A percentile compares a stretch with the other conserved stretches of the same genome.
Evolutionary conservation across 2,113 vertebrate species (phyloP).

Genomic region (Plecturocebus donacophilus): DNA sequence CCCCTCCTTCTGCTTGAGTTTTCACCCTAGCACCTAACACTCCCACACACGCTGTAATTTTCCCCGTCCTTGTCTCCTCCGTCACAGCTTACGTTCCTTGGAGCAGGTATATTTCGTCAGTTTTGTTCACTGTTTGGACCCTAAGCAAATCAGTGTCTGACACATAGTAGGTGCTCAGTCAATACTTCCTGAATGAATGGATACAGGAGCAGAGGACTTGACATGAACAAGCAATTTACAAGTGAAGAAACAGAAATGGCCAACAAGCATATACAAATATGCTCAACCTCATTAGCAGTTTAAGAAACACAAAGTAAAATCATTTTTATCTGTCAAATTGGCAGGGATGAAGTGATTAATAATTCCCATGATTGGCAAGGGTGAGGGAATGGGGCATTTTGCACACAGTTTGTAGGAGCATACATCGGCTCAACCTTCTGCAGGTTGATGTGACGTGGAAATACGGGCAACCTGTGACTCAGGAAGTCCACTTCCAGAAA

Average conservation of each 20-base stretch:
- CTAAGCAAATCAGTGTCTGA: background rate
- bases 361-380: background rate
- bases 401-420: accelerated
- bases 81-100: background rate
- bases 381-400: background rate
- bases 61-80: background rate
- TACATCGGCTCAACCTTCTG: background rate
- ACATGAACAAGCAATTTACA: background rate
- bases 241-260: background rate
- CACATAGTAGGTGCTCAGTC: background rate
- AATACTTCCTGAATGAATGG: background rate
- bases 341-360: background rate
- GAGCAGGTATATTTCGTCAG: background rate
- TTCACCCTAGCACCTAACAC: background rate
- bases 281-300: background rate
- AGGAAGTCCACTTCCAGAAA: background rate
- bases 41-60: background rate
- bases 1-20: background rate
- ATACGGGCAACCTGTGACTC: background rate
- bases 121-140: background rate
- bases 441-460: background rate
- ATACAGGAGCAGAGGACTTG: background rate
- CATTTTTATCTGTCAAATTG: background rate
- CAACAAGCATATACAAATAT: background rate
- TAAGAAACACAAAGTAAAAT: background rate